Percentiles rank a stretch among this genome's conserved stretches.
These are phyloP conservation scores for Euzophera pinguis DNA, from an alignment of 2,888 invertebrate species.

Conservation along the genomic window DNA sequence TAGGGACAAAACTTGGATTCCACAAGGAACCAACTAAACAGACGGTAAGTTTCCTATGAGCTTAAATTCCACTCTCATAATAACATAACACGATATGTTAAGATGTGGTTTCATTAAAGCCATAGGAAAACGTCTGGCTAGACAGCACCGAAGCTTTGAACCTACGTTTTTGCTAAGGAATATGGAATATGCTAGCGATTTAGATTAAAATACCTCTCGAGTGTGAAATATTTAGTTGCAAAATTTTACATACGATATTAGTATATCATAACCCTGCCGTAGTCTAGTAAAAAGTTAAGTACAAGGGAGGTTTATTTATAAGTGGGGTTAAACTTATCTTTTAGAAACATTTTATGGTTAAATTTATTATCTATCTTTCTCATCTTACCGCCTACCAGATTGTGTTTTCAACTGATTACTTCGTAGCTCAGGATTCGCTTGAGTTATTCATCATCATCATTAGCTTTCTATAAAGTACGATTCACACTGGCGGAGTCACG, in stretches of 20 bases:
- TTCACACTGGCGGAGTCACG: too few species aligned
- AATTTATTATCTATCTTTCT: too few species aligned
- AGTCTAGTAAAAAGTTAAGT: too few species aligned
- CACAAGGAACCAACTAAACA: neutral
- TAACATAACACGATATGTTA: conserved; percentile 39
- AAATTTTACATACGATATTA: neutral
- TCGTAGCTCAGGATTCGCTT: too few species aligned
- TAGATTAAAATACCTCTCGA: conserved; percentile 9
- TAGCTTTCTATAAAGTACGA: too few species aligned
- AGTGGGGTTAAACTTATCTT: too few species aligned
- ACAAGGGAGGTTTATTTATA: too few species aligned
- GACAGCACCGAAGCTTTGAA: conserved; percentile 33
- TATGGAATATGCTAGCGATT: conserved; percentile 10
- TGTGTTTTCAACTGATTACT: too few species aligned
- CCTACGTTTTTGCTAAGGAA: conserved; percentile 15
- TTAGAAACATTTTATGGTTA: too few species aligned
- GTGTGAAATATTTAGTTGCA: conserved; percentile 10
- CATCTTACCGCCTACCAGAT: too few species aligned
- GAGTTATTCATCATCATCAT: too few species aligned
- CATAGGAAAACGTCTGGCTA: conserved; percentile 48
- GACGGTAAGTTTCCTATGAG: conserved; percentile 12
- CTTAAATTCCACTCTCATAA: conserved; percentile 39
- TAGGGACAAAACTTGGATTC: neutral
- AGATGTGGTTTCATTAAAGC: conserved; percentile 53
- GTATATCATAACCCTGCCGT: too few species aligned